A percentile compares a stretch with the other conserved stretches of the same genome.
phyloP scores from a whole-genome alignment of 2,888 invertebrate species.

The Nephrotoma appendiculata region DNA sequence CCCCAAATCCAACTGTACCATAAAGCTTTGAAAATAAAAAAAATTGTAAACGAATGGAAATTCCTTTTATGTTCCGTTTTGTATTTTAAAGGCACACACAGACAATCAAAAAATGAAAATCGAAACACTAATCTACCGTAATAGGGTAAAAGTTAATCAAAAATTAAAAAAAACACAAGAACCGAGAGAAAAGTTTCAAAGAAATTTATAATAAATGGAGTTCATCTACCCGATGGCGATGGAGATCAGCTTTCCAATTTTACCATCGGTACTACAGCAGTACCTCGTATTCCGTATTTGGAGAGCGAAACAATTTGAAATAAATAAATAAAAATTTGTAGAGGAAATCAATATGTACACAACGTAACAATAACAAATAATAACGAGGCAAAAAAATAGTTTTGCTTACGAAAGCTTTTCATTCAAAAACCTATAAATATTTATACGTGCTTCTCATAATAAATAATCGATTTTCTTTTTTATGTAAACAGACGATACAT shows the following conservation, averaged over 20 bases:
- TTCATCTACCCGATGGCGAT: neutral
- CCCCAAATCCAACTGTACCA: neutral
- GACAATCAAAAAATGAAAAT: neutral
- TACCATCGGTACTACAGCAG: neutral
- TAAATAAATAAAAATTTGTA: neutral
- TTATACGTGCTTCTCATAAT: neutral
- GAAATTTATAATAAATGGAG: neutral
- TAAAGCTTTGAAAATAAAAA: neutral
- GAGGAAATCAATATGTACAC: neutral
- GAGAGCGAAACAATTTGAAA: neutral
- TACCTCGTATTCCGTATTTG: neutral
- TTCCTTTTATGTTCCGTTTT: neutral
- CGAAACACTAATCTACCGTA: neutral
- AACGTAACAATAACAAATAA: neutral
- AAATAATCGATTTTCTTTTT: neutral
- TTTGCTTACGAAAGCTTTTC: neutral
- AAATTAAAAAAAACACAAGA: neutral
- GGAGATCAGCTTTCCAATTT: neutral
- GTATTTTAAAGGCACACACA: neutral
- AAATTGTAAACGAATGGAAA: neutral
- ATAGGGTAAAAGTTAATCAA: neutral
- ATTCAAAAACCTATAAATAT: neutral
- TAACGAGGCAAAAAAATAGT: neutral
- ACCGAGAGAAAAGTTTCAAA: neutral
- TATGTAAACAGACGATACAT: neutral